Evolutionary conservation across 1,140 invertebrate genomes (phyloP).

Genomic region (Apis mellifera): Amel_HAv3.1 CM009941.2:12690501-12691000

Average conservation of each 20-base stretch:
- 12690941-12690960: conserved; percentile 37
- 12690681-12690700: not conserved
- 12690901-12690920: conserved; percentile 8
- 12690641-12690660: not conserved
- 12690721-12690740: too few relatives aligned
- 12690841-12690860: too few relatives aligned
- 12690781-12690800: too few relatives aligned
- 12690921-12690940: conserved; percentile 29
- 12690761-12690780: too few relatives aligned
- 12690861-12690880: conserved; percentile 4
- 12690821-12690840: too few relatives aligned
- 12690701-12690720: too few relatives aligned
- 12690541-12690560: not conserved
- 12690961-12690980: conserved; percentile 17
- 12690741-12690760: too few relatives aligned
- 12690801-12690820: too few relatives aligned
- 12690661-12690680: too few relatives aligned
- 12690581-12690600: not conserved
- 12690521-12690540: not conserved
- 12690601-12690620: not conserved
- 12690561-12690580: not conserved
- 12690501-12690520: not conserved
- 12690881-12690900: conserved; percentile 36
- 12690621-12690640: conserved; percentile 1
- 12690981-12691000: conserved; percentile 37